A percentile compares a stretch with the other conserved stretches of the same genome.
Conservation (phyloP, 1,140 invertebrate species). For the Drosophila sp. region DNA sequence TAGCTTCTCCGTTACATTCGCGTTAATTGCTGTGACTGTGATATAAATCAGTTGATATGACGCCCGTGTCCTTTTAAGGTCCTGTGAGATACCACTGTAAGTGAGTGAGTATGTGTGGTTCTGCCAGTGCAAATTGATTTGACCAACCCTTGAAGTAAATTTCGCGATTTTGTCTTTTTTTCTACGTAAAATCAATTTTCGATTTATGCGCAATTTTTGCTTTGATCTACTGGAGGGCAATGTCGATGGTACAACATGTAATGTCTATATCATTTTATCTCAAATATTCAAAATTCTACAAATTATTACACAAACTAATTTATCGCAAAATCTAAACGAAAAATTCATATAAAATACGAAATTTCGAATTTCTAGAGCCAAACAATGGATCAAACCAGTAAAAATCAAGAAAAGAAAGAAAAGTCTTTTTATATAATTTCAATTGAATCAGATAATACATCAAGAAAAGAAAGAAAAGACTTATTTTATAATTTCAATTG, state of each 20-base stretch:
- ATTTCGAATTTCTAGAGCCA: too few relatives aligned
- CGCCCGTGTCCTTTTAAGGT: constrained; percentile 45
- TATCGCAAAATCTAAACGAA: too few relatives aligned
- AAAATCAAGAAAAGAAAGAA: too few relatives aligned
- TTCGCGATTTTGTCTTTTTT: neutral
- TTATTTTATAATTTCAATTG: too few relatives aligned
- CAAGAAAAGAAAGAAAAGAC: too few relatives aligned
- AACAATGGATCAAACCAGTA: too few relatives aligned
- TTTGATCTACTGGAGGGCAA: constrained; percentile 33
- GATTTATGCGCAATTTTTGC: constrained; percentile 14
- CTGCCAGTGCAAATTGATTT: constrained; percentile 38
- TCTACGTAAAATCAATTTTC: neutral
- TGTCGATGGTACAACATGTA: neutral
- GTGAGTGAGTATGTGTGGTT: constrained; percentile 2
- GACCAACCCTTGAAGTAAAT: constrained; percentile 30
- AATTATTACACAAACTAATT: too few relatives aligned
- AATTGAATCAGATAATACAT: too few relatives aligned
- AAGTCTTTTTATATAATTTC: too few relatives aligned
- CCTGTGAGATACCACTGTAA: neutral
- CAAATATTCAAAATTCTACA: too few relatives aligned
- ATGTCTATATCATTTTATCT: neutral
- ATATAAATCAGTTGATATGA: constrained; percentile 76
- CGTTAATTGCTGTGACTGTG: constrained; percentile 74
- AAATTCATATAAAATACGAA: too few relatives aligned
- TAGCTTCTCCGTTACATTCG: constrained; percentile 64